Conservation (phyloP, 1,140 invertebrate genomes). For the Zaprionus tsacasi region DNA sequence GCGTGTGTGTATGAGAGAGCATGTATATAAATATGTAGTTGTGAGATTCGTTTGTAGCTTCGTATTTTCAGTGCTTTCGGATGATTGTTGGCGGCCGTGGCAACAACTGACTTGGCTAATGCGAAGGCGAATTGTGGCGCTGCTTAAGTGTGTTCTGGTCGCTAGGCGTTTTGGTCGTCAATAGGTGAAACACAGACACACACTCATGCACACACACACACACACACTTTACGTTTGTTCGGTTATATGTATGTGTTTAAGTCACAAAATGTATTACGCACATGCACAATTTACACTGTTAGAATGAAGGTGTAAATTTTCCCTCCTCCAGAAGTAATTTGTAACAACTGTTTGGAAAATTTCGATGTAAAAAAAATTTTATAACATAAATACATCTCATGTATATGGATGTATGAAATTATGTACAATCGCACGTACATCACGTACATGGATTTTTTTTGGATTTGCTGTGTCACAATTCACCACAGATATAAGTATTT, state of each 20-base stretch:
- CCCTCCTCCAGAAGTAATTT: constrained; percentile 2
- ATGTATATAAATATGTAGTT: constrained; percentile 54
- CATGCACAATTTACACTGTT: constrained; percentile 25
- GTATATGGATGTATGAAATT: background rate
- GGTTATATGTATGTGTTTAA: constrained; percentile 14
- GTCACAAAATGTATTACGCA: constrained; percentile 42
- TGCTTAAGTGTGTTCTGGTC: constrained; percentile 52
- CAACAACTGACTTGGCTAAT: constrained; percentile 65
- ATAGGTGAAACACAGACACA: constrained; percentile 38
- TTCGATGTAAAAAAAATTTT: constrained; percentile 1
- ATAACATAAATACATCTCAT: background rate
- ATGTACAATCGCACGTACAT: constrained; percentile 10
- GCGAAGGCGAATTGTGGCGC: constrained; percentile 42
- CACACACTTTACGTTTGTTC: constrained; percentile 7
- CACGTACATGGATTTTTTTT: constrained; percentile 32
- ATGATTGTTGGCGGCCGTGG: constrained; percentile 75
- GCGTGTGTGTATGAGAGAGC: constrained; percentile 26
- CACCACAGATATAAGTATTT: constrained; percentile 42
- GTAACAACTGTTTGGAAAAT: constrained; percentile 12
- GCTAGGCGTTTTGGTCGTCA: constrained; percentile 52
- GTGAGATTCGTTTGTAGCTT: constrained; percentile 74
- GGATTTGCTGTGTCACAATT: constrained; percentile 42
- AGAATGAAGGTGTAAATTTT: background rate
- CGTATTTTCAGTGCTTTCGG: constrained; percentile 69
- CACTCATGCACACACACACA: constrained; percentile 1